Base-by-base conservation (phyloP, 2,797 vertebrate species). In the Percopsis omiscomaycus region DNA sequence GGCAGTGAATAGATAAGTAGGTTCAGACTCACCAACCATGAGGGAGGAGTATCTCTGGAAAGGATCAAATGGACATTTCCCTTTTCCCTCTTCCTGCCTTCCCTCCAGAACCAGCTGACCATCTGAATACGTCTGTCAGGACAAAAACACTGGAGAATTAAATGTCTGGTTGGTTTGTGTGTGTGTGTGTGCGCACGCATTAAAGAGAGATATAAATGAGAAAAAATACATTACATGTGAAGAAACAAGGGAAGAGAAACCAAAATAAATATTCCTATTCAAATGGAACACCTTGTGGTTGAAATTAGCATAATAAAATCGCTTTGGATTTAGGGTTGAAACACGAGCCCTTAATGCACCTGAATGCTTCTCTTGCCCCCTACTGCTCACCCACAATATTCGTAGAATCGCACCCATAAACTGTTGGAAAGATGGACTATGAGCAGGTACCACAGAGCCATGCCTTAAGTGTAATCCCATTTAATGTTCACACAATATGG, bases 31-130 rank as follows among this genome's bases (percentile, higher is more conserved):
- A 94, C 93, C 93, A 13, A 92, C 86, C 85, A 94, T 88, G 68
- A 93, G 65, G 68, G 94, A 93, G 0, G 92, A 88, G 55, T 89
- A 91, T 77, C 91, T 92, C 70, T 90, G 90, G 69, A 91, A 91
- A 37, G 93, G 94, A 84, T 93, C 92, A 84, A 94, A 95, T 0
- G 92, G 92, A 86, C 93, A 93, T 66, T 90, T 93, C 67, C 93
- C 92, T 67, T 92, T 92, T 64, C 92, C 91, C 63, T 94, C 92
- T 67, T 92, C 90, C 56, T 68, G 88, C 74, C 65, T 90, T 47
- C 86, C 89, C 69, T 85, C 73, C 74, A 94, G 84, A 55, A 44
- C 88, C 73, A 94, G 85, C 82, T 88, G 81, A n/a, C 74, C 86
- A 22, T 85, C 84, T 55, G 56, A 73, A 64, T 92, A 87, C 3